phyloP scores from a whole-genome alignment of 2,113 vertebrate species.

The Prionailurus bengalensis region DNA sequence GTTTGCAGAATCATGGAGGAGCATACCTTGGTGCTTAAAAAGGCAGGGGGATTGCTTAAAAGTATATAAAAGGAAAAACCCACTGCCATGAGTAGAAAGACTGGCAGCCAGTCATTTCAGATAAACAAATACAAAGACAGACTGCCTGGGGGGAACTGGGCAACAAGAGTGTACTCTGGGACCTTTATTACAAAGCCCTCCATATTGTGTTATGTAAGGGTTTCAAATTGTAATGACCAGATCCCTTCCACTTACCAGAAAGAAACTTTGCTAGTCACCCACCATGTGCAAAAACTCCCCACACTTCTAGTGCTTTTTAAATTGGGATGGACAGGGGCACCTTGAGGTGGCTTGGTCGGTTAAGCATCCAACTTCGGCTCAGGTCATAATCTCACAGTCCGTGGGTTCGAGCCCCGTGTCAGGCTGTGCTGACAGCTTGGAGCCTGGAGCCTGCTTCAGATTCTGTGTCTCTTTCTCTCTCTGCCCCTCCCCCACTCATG shows the following conservation, averaged over 20 bases:
- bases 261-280: not conserved
- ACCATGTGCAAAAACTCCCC: not conserved
- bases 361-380: too few species aligned
- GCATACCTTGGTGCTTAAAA: not conserved
- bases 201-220: not conserved
- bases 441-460: too few species aligned
- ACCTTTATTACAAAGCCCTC: not conserved
- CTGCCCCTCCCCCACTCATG: too few species aligned
- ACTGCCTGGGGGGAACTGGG: not conserved
- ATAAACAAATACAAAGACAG: slow-evolving; percentile 4
- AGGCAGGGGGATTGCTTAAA: not conserved
- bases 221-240: not conserved
- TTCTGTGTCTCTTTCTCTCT: too few species aligned
- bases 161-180: not conserved
- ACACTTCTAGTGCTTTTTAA: not conserved
- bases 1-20: not conserved
- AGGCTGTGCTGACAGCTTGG: too few species aligned
- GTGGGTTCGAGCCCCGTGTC: too few species aligned
- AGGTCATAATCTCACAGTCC: too few species aligned
- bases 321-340: not conserved
- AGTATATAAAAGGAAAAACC: not conserved
- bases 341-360: too few species aligned
- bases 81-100: not conserved
- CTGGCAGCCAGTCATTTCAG: not conserved
- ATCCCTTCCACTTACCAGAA: not conserved